Evolutionary conservation across 2,888 invertebrate genomes (phyloP), one percentile per base, ranked within the genome.

Genomic region (Sphaeridia pumilis): DNA sequence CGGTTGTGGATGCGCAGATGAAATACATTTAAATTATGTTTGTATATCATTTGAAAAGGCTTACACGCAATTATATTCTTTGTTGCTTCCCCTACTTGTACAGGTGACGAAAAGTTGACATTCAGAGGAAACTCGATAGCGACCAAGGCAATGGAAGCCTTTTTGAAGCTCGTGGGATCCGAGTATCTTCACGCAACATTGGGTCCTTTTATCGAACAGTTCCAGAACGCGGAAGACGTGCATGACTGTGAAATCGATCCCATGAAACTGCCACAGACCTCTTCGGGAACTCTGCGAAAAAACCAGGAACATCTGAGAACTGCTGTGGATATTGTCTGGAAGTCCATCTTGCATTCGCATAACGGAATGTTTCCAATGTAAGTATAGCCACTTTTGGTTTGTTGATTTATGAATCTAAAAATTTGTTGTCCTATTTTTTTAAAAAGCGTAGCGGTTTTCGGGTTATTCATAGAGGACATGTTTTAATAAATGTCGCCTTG

Each of bases 121-220:
- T 93, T 94, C 75, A 79, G 94, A 55, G 93, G 93, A 31, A 94
- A 94, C 75, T 90, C 90, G 48, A 77, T 94, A 67, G 93, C 93
- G 55, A 94, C 94, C 50, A 94, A 94, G 74, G 87, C 93, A 65
- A 93, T 93, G 85, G 94, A 94, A 73, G 89, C 90, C 2, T 93
- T 90, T 70, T 79, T 93, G 72, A 93, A 92, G 71, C 76, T 94
- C 22, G 87, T 90, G 20, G 93, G 93, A 4, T 87, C 89, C 68
- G 85, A 83, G 73, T 94, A 93, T 70, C 75, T 94, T 49, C 86
- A 87, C 72, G 86, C 87, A 64, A 92, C 92, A 0, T 74, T 94
- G 31, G 82, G 84, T 51, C 82, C 80, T 49, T 82, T 82, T 70
- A 70, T 87, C 66, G 70, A 70, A 36, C 69, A 70, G 12, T 70